Evolutionary conservation across 2,797 vertebrate species (phyloP).

Genomic region (Philypnodon macrostomus): DNA sequence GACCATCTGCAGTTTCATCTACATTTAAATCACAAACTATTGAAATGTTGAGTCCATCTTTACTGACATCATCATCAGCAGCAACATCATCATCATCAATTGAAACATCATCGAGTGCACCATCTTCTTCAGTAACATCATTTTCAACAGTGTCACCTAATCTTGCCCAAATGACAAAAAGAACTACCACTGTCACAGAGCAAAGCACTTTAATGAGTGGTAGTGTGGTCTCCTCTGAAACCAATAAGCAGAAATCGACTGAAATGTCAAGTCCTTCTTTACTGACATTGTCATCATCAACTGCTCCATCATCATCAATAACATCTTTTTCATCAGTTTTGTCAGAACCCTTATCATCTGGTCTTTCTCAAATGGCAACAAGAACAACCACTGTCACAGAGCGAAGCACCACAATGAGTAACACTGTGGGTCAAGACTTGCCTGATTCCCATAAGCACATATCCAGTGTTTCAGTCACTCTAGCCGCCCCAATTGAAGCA

Average conservation of each 20-base stretch:
- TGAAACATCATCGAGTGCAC: not conserved
- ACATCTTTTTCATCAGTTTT: constrained; percentile 31
- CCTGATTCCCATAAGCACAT: constrained; percentile 62
- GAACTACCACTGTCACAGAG: too few species aligned
- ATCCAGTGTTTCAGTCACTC: constrained; percentile 76
- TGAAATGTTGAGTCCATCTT: not conserved
- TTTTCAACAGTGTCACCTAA: too few species aligned
- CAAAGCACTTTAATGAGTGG: too few species aligned
- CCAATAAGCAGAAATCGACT: not conserved
- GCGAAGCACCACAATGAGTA: not conserved
- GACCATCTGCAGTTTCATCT: not conserved
- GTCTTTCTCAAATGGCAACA: constrained; percentile 48
- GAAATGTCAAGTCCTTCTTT: constrained; percentile 2
- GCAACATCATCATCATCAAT: constrained; percentile 14
- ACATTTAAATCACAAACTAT: not conserved
- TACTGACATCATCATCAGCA: constrained; percentile 18
- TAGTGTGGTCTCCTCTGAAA: not conserved
- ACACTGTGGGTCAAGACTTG: constrained; percentile 54
- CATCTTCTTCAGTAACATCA: not conserved
- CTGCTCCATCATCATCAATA: constrained; percentile 10
- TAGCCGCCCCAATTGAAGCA: constrained; percentile 72
- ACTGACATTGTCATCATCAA: constrained; percentile 18
- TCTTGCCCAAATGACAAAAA: too few species aligned
- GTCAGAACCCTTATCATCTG: constrained; percentile 41
- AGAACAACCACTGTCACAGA: constrained; percentile 52